Conservation (phyloP, 2,113 vertebrate genomes). For the Phodopus roborovskii region DNA sequence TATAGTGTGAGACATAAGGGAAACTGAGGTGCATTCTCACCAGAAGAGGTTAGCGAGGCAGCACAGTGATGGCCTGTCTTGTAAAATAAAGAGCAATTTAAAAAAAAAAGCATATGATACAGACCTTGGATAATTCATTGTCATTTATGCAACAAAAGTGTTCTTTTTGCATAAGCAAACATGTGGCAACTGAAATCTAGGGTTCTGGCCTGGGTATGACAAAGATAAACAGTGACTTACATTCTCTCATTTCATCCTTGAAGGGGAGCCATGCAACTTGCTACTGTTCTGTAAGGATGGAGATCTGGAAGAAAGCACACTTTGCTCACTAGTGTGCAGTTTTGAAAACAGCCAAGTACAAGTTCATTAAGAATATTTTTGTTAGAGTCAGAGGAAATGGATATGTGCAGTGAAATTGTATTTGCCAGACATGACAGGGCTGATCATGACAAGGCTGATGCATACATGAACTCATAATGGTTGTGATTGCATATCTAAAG, state of each 20-base stretch:
- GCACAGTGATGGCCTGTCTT: neutral
- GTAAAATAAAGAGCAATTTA: neutral
- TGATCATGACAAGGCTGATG: neutral
- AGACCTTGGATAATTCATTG: neutral
- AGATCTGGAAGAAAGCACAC: neutral
- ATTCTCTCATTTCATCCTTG: neutral
- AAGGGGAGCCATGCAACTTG: neutral
- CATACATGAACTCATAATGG: neutral
- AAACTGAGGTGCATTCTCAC: neutral
- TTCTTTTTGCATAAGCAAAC: neutral
- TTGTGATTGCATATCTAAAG: neutral
- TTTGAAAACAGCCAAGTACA: neutral
- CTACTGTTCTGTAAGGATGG: neutral
- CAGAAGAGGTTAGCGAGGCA: neutral
- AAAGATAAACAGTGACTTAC: neutral
- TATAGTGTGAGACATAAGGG: neutral
- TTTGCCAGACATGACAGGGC: neutral
- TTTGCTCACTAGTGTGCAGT: neutral
- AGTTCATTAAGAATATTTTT: slow-evolving; percentile 11
- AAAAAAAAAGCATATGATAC: neutral
- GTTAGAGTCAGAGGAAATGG: neutral
- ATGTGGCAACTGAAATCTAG: neutral
- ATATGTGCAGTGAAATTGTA: too few species aligned
- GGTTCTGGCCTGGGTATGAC: neutral
- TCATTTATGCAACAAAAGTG: neutral